phyloP scores from a whole-genome alignment of 2,797 vertebrate species.

The Parauchenoglanis punctatus region DNA sequence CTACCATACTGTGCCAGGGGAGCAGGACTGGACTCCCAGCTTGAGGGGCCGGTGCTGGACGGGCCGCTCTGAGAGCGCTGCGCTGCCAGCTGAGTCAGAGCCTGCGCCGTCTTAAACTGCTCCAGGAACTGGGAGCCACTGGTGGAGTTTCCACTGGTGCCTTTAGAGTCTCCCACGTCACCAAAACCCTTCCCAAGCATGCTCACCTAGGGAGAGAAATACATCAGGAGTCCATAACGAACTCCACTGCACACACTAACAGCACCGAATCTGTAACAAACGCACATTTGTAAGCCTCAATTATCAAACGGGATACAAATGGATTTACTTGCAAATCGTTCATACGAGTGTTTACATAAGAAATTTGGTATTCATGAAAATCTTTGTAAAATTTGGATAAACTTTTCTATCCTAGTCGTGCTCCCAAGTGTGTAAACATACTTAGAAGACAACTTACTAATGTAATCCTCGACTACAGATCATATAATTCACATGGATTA shows the following conservation, averaged over 20 bases:
- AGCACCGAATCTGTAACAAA: neutral
- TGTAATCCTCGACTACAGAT: neutral
- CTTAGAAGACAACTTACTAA: neutral
- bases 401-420: neutral
- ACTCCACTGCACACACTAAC: neutral
- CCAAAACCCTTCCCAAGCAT: slow-evolving; percentile 94
- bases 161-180: slow-evolving; percentile 90
- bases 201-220: slow-evolving; percentile 70
- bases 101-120: slow-evolving; percentile 98
- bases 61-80: slow-evolving; percentile 86
- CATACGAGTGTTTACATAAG: neutral
- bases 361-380: neutral
- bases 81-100: slow-evolving; percentile 92
- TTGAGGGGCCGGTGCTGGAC: slow-evolving; percentile 73
- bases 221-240: neutral
- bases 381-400: neutral
- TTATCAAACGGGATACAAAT: neutral
- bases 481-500: neutral
- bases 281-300: too few relatives aligned
- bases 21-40: slow-evolving; percentile 87
- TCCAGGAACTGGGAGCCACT: slow-evolving; percentile 97
- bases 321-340: neutral
- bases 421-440: neutral
- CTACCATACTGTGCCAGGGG: slow-evolving; percentile 92
- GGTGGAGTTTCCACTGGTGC: slow-evolving; percentile 84